Conservation (phyloP, 1,140 invertebrate genomes). For the Schlechtendalia chinensis region DNA sequence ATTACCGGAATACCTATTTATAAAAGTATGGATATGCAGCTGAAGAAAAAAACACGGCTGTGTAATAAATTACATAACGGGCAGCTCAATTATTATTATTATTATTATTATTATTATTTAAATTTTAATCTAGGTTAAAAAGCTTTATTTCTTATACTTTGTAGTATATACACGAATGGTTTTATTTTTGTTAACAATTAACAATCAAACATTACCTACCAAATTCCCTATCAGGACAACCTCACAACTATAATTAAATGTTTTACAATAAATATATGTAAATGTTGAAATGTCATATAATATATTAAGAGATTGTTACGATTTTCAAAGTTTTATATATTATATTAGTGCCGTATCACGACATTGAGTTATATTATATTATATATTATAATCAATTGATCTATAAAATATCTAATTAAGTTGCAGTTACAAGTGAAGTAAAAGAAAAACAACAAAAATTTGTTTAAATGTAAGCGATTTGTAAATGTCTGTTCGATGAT, state of each 20-base stretch:
- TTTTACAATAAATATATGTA: slow-evolving; percentile 23
- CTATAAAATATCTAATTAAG: background rate
- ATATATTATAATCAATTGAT: slow-evolving; percentile 16
- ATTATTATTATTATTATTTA: slow-evolving; percentile 12
- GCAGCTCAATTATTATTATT: slow-evolving; percentile 40
- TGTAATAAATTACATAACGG: slow-evolving; percentile 15
- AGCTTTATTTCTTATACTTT: slow-evolving; percentile 12
- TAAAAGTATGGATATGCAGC: slow-evolving; percentile 6
- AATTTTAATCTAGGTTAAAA: slow-evolving; percentile 24
- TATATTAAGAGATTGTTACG: slow-evolving; percentile 31
- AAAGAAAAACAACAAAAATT: background rate
- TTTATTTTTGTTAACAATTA: background rate
- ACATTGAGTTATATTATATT: slow-evolving; percentile 1
- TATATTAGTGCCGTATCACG: background rate
- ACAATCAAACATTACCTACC: background rate
- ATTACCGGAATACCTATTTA: background rate
- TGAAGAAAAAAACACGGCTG: slow-evolving; percentile 4
- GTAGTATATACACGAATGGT: slow-evolving; percentile 7
- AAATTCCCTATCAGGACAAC: background rate
- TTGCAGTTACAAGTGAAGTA: background rate
- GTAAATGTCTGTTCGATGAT: background rate
- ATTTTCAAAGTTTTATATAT: slow-evolving; percentile 29
- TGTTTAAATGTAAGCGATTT: background rate
- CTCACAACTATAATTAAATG: background rate
- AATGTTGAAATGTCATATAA: slow-evolving; percentile 24